Conservation (phyloP, 1,140 invertebrate genomes). For the Charaxes varanes region DNA sequence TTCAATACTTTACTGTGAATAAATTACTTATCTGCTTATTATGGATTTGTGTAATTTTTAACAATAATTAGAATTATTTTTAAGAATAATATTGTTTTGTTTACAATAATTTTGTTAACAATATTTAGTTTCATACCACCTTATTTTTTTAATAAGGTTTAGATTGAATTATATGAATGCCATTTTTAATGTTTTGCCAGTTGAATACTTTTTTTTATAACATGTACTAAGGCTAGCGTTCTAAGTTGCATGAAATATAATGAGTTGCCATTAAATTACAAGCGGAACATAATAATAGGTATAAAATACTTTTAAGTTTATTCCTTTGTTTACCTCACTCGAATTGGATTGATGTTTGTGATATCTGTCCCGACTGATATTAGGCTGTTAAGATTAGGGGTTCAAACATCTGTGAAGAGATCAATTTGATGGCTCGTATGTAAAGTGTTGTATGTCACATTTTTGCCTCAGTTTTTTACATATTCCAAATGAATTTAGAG, state of each 20-base stretch:
- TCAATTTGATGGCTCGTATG: too few relatives aligned
- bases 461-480: too few relatives aligned
- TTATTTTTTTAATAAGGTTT: neutral
- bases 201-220: constrained; percentile 2
- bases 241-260: constrained; percentile 1
- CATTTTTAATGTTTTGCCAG: constrained; percentile 11
- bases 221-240: constrained; percentile 1
- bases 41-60: too few relatives aligned
- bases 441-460: too few relatives aligned
- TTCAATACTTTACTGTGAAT: too few relatives aligned
- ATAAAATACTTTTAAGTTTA: constrained; percentile 9
- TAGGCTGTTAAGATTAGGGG: constrained; percentile 27
- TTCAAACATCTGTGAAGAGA: constrained; percentile 38
- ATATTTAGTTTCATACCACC: too few relatives aligned
- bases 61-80: too few relatives aligned
- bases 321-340: constrained; percentile 13
- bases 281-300: neutral
- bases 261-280: neutral
- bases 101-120: too few relatives aligned
- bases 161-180: constrained; percentile 1
- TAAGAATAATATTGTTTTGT: too few relatives aligned
- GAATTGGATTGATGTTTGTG: constrained; percentile 35
- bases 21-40: too few relatives aligned
- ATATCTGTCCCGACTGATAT: constrained; percentile 45
- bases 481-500: too few relatives aligned